A percentile compares a stretch with the other conserved stretches of the same genome.
These are phyloP conservation scores for Physella acuta DNA, from an alignment of 1,140 invertebrate species.

Conservation along the genomic window DNA sequence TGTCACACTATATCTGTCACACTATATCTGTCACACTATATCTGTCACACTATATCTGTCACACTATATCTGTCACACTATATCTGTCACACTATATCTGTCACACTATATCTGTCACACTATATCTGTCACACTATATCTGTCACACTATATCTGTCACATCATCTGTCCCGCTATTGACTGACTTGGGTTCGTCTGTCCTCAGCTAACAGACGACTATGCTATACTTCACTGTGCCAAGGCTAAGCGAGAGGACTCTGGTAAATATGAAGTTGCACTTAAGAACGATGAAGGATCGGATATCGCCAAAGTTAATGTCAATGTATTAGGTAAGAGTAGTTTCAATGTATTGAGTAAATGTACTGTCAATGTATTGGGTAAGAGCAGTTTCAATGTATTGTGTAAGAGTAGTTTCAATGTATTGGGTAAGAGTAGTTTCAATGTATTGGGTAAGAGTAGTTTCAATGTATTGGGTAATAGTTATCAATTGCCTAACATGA, in stretches of 20 bases:
- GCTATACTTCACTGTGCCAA: conserved; percentile 90
- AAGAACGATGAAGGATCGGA: conserved; percentile 94
- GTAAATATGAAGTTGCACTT: conserved; percentile 88
- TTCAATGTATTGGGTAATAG: not conserved
- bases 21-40: too few relatives aligned
- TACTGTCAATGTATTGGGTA: not conserved
- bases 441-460: not conserved
- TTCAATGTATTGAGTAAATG: conserved; percentile 75
- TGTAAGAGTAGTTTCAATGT: not conserved
- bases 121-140: too few relatives aligned
- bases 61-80: too few relatives aligned
- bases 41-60: too few relatives aligned
- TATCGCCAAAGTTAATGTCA: conserved; percentile 89
- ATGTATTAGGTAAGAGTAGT: conserved; percentile 71
- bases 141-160: too few relatives aligned
- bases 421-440: not conserved
- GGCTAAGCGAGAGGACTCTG: conserved; percentile 85
- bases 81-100: too few relatives aligned
- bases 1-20: too few relatives aligned
- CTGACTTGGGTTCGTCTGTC: not conserved
- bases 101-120: too few relatives aligned
- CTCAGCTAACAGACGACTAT: conserved; percentile 78
- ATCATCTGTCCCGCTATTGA: too few relatives aligned
- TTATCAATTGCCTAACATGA: too few relatives aligned
- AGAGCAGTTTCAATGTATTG: not conserved